A percentile compares a stretch with the other conserved stretches of the same genome.
Conservation (phyloP, 1,140 invertebrate species). For the Nomia melanderi region DNA sequence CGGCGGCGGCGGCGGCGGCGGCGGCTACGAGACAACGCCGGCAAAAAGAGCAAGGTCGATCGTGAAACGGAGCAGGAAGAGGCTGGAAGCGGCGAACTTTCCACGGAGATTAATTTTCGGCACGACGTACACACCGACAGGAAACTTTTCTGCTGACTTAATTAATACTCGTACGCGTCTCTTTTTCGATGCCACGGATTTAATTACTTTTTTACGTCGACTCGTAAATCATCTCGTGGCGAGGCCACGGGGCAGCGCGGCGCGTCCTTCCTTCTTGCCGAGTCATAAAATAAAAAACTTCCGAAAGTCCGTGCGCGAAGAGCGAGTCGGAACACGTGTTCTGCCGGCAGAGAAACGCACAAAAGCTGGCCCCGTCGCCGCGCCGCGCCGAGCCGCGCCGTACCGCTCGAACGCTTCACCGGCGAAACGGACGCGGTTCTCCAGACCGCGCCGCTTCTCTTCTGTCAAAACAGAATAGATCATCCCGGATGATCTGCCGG, state of each 20-base stretch:
- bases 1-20: conserved; percentile 13
- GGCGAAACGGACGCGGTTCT: conserved; percentile 6
- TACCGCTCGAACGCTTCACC: neutral
- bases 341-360: neutral
- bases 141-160: conserved; percentile 68
- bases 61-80: conserved; percentile 9
- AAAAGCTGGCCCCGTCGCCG: conserved; percentile 18
- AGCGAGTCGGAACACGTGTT: conserved; percentile 58
- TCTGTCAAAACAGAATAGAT: conserved; percentile 74
- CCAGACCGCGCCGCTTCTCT: conserved; percentile 53
- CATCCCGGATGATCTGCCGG: conserved; percentile 69
- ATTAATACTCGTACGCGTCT: conserved; percentile 70
- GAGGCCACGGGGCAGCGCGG: conserved; percentile 46
- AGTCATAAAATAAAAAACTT: conserved; percentile 73
- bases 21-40: too few species aligned
- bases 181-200: conserved; percentile 70
- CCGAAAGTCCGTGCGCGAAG: neutral
- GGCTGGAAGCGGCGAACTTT: conserved; percentile 52
- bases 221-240: conserved; percentile 76
- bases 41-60: neutral
- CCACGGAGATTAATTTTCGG: conserved; percentile 69
- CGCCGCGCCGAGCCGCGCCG: too few species aligned
- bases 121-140: conserved; percentile 30
- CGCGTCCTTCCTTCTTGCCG: conserved; percentile 68
- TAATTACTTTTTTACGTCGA: conserved; percentile 78